These are phyloP conservation scores for Cirrhinus molitorella DNA, from an alignment of 2,797 vertebrate species.

Conservation along the genomic window DNA sequence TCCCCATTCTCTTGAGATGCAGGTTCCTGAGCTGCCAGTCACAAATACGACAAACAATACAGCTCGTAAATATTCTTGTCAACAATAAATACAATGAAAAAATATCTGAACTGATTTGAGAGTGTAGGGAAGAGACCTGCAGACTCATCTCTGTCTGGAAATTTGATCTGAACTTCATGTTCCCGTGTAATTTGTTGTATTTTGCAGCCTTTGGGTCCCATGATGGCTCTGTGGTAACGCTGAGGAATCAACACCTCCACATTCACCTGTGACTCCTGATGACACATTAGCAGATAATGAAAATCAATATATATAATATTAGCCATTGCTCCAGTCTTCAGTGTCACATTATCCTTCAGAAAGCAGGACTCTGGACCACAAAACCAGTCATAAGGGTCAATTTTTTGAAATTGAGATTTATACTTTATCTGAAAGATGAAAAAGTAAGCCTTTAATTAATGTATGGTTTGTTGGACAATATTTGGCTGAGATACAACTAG, in stretches of 20 bases:
- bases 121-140: conserved; percentile 62
- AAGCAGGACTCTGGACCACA: too few relatives aligned
- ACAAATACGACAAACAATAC: background rate
- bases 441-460: too few relatives aligned
- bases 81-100: background rate
- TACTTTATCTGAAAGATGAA: too few relatives aligned
- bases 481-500: too few relatives aligned
- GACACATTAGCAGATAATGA: conserved; percentile 12
- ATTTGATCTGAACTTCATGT: conserved; percentile 84
- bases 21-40: conserved; percentile 71
- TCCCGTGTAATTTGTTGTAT: conserved; percentile 84
- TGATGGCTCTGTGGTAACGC: conserved; percentile 81
- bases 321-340: too few relatives aligned
- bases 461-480: too few relatives aligned
- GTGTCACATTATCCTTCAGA: too few relatives aligned
- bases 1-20: conserved; percentile 79
- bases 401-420: too few relatives aligned
- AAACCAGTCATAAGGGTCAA: too few relatives aligned
- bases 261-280: conserved; percentile 82
- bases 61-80: background rate
- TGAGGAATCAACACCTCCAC: conserved; percentile 81
- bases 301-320: too few relatives aligned
- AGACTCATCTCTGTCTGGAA: conserved; percentile 83
- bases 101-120: background rate
- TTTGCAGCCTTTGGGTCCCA: conserved; percentile 82